Base-by-base conservation (phyloP, 2,888 invertebrate species). In the Hymenopus coronatus region DNA sequence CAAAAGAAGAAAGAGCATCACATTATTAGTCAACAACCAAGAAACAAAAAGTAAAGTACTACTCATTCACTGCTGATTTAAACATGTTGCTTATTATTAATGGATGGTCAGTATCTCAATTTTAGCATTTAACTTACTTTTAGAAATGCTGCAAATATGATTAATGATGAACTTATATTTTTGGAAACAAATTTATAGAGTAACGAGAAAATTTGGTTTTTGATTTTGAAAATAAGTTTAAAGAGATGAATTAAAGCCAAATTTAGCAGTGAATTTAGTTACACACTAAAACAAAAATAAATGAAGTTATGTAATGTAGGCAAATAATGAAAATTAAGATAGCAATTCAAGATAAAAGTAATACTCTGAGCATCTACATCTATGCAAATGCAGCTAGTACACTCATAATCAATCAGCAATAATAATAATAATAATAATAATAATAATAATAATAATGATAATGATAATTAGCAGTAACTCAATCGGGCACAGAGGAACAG, bases 1-100 rank as follows among this genome's bases (percentile, higher is more conserved):
- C 91, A 92, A 91, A 92, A 91, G 91, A 92, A 92, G 91, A 91
- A 91, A 90, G 88, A 90, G 89, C 89, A 90, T 89, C 88, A 91
- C 89, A 90, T 87, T 88, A 90, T 90, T 90, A 90, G 90, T 90
- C 84, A 89, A 88, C 84, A 90, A 89, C 87, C 87, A 89, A 90
- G 33, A 88, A 89, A 89, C 85, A 87, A 85, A 28, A 85, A 89
- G n/a, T 88, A 89, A 87, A 15, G 40, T 82, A 40, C 82, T 87
- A 82, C 28, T 87, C 81, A 82, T 87, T 40, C 87, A 87, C 81
- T 82, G 82, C 82, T 87, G 70, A 88, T 25, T 84, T 27, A 40
- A 28, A 83, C 12, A 85, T 87, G 30, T 82, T 30, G 25, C 20
- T 14, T n/a, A 30, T 40, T 4, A 40, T 40, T 40, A 0, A 40